Base-by-base conservation (phyloP, 2,113 vertebrate species). In the Amblyornis subalaris region DNA sequence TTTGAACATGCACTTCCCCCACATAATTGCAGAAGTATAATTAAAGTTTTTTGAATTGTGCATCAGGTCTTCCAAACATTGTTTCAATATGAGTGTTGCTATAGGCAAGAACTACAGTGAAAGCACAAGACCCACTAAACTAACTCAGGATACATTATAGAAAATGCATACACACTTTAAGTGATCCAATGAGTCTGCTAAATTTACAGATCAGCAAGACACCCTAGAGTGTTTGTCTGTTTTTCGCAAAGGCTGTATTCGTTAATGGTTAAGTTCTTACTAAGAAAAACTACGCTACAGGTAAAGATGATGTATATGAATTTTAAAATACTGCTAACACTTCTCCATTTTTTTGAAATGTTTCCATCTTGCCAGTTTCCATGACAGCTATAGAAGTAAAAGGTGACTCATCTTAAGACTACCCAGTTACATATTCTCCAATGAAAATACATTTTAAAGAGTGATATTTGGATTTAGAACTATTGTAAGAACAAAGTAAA, bases 381-480 rank as follows among this genome's bases (percentile, higher is more conserved):
- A 95, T 96, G 96, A 93, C 96, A 96, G 94, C 92, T 94, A 94
- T 54, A 94, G 88, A 95, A 96, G 82, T 78, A 94, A 88, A 93
- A 96, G 67, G 71, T 96, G 92, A 96, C 85, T 96, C 92, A 96
- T 95, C 75, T 61, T 76, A 82, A 95, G 78, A 88, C 88, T 94
- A 95, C 58, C 47, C 58, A 76, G 71, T 88, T 85, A 88, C 54
- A 89, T 61, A 76, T 35, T 62, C 62, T 53, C 75, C 66, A 87
- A 75, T 29, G 82, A 91, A 95, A 93, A 91, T 31, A 67, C 45
- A 47, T 85, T 82, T 65, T 74, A 23, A 70, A 77, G 33, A 89
- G 33, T 2, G 7, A 3, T 61, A 80, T 67, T 90, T 85, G 16
- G 66, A 88, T 82, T 85, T 82, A 48, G 38, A 88, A 45, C 16